phyloP scores from a whole-genome alignment of 2,113 vertebrate genomes.

The Cisticola juncidis region DNA sequence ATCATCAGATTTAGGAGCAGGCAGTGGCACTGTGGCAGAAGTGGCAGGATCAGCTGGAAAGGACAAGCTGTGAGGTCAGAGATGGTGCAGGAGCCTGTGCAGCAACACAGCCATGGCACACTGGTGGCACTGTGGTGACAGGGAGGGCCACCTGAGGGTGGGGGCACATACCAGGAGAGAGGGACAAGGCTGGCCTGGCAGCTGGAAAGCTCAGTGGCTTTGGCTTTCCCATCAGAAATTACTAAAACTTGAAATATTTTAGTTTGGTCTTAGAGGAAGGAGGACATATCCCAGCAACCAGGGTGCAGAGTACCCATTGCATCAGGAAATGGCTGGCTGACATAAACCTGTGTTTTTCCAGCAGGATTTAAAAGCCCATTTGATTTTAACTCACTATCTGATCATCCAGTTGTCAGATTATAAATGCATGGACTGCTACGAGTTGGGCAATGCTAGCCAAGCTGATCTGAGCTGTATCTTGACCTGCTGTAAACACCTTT shows the following conservation, averaged over 20 bases:
- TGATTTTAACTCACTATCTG: background rate
- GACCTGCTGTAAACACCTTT: background rate
- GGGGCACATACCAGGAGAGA: background rate
- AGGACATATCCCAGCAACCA: background rate
- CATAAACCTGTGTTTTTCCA: background rate
- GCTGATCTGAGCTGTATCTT: background rate
- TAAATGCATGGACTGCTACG: background rate
- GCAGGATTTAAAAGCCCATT: background rate
- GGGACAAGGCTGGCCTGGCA: background rate
- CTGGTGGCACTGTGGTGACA: fast-evolving
- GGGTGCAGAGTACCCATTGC: background rate
- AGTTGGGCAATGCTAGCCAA: background rate
- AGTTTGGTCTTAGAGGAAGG: background rate
- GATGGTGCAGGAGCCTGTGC: fast-evolving
- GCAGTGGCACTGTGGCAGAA: background rate
- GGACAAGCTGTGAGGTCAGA: background rate
- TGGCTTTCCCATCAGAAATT: background rate
- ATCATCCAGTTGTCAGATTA: background rate
- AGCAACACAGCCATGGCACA: fast-evolving
- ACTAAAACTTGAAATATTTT: background rate
- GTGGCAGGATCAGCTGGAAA: background rate
- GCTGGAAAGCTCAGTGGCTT: background rate
- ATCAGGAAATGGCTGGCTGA: background rate
- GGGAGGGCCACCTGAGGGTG: fast-evolving
- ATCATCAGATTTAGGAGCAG: background rate